Percentiles rank a stretch among this genome's conserved stretches.
These are phyloP conservation scores for Eledona agricola DNA, from an alignment of 2,888 invertebrate genomes.

Conservation along the genomic window DNA sequence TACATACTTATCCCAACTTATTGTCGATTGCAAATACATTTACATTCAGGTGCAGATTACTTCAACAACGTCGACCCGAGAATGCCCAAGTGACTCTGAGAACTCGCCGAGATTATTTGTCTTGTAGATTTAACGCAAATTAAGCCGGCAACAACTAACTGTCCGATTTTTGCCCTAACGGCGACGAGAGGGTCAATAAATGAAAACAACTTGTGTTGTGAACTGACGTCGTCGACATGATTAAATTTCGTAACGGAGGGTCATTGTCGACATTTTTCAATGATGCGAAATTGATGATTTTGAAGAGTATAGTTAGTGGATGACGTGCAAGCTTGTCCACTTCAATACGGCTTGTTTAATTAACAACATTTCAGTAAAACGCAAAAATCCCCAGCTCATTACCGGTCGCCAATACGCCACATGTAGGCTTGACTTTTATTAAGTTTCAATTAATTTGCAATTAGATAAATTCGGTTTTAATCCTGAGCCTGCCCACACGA, in stretches of 20 bases:
- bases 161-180: constrained; percentile 3
- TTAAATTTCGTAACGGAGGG: constrained; percentile 10
- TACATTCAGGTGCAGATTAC: constrained; percentile 29
- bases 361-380: constrained; percentile 19
- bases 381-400: constrained; percentile 24
- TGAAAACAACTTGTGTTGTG: no score
- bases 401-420: no score
- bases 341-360: constrained; percentile 25
- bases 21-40: constrained; percentile 24
- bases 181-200: no score
- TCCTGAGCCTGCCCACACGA: no score
- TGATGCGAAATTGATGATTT: constrained; percentile 16
- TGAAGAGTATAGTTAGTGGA: constrained; percentile 14
- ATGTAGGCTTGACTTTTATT: no score
- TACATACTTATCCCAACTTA: constrained; percentile 29
- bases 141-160: constrained; percentile 4
- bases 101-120: constrained; percentile 30
- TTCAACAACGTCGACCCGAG: constrained; percentile 17
- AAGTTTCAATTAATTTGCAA: no score
- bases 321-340: constrained; percentile 27
- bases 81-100: constrained; percentile 31
- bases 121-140: constrained; percentile 27
- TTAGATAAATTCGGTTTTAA: no score
- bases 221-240: no score
- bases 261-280: constrained; percentile 14